Base-by-base conservation (phyloP, 2,888 invertebrate species). In the Ypsolopha sequella region DNA sequence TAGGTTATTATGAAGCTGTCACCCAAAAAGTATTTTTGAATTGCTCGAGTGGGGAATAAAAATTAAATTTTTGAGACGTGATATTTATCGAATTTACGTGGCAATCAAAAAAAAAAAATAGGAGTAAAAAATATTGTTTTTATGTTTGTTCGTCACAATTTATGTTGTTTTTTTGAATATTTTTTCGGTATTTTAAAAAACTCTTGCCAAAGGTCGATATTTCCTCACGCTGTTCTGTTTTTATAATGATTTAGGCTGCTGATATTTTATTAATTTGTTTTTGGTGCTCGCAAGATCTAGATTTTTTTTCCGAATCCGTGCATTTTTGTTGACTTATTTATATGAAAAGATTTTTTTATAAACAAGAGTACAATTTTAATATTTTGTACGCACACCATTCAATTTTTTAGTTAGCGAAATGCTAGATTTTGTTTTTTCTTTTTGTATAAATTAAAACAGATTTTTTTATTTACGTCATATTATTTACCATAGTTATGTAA, bases 41-140 rank as follows among this genome's bases (percentile, higher is more conserved):
- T 14, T 14, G 8, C 14, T 43, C 6, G 41, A 41, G 43, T 43
- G 14, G 43, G 24, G 43, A 14, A 43, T 13, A 34, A 9, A 45
- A 47, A 38, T 13, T 11, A 47, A 24, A 33, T 33, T 24, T 24
- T 24, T 24, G 24, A 45, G 34, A 66, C 63, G 81, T 82, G 80
- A 77, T 79, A 80, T 68, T 70, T 72, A 80, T 79, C 85, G 85
- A 85, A 85, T 85, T 85, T 85, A 85, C 64, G 73, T 74, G 81
- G 75, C 81, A 74, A 75, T 70, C 66, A 62, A 62, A 57, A 56
- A 60, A 59, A 57, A 59, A 54, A 53, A 58, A 58, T 70, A 68
- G 65, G 54, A 58, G 54, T 56, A 63, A 63, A 68, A 63, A 53
- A 54, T 48, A 55, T 53, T 54, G 52, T 59, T 54, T 52, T 55